Conservation (phyloP, 1,140 invertebrate genomes). For the Panagrolaimus sp. region DNA sequence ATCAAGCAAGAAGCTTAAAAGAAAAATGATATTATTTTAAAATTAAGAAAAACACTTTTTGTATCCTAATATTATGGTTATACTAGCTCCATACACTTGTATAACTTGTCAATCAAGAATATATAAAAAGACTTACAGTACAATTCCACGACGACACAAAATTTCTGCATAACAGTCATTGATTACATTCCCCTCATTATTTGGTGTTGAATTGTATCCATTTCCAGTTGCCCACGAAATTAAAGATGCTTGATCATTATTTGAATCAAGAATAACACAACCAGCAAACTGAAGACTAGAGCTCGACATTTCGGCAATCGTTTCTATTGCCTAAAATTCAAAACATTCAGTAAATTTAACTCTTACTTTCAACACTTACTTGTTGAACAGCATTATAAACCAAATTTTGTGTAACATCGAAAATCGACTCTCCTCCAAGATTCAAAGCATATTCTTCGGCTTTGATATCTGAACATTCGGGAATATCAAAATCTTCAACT, state of each 20-base stretch:
- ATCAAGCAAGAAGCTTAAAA: neutral
- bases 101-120: too few relatives aligned
- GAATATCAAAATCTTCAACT: neutral
- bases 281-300: neutral
- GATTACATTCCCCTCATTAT: neutral
- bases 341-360: too few relatives aligned
- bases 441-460: neutral
- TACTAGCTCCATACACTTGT: too few relatives aligned
- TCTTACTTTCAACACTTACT: too few relatives aligned
- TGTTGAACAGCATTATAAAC: neutral
- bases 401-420: neutral
- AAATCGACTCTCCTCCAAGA: neutral
- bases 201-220: neutral
- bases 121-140: neutral
- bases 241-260: neutral
- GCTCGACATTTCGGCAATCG: neutral
- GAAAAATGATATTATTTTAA: neutral
- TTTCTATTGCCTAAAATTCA: neutral
- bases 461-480: neutral
- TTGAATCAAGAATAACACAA: neutral
- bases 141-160: slow-evolving; percentile 5
- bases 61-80: too few relatives aligned
- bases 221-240: slow-evolving; percentile 6
- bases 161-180: slow-evolving; percentile 12
- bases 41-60: neutral